phyloP scores from a whole-genome alignment of 2,113 vertebrate genomes.

The Chaetodon auriga region DNA sequence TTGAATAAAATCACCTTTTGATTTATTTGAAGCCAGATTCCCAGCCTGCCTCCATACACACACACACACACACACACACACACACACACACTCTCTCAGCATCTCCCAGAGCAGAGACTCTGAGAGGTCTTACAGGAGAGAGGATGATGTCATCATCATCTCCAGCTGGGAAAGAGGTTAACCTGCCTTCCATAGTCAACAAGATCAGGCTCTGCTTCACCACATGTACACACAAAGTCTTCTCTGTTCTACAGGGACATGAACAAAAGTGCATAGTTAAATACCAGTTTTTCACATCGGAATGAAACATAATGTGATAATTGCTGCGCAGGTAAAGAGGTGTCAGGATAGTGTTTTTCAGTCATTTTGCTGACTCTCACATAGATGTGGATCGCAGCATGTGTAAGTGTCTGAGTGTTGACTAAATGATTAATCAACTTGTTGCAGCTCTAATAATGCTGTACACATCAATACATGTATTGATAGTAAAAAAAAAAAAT shows the following conservation, averaged over 20 bases:
- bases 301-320: constrained; percentile 12
- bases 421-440: too few relatives aligned
- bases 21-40: constrained; percentile 23
- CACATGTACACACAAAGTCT: neutral
- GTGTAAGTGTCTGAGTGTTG: too few relatives aligned
- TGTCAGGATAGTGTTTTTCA: neutral
- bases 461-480: too few relatives aligned
- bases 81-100: neutral
- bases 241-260: constrained; percentile 14
- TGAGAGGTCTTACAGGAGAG: constrained; percentile 58
- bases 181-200: constrained; percentile 65
- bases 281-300: neutral
- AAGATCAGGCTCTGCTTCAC: constrained; percentile 47
- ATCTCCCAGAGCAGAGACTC: constrained; percentile 19
- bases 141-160: constrained; percentile 71
- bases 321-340: constrained; percentile 7
- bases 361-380: neutral
- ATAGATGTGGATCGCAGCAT: neutral
- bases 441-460: too few relatives aligned
- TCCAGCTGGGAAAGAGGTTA: constrained; percentile 76
- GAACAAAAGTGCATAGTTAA: neutral
- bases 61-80: neutral
- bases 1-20: neutral
- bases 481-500: too few relatives aligned
- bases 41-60: neutral